phyloP scores from a whole-genome alignment of 1,140 invertebrate species.

The Leptopilina clavipes region DNA sequence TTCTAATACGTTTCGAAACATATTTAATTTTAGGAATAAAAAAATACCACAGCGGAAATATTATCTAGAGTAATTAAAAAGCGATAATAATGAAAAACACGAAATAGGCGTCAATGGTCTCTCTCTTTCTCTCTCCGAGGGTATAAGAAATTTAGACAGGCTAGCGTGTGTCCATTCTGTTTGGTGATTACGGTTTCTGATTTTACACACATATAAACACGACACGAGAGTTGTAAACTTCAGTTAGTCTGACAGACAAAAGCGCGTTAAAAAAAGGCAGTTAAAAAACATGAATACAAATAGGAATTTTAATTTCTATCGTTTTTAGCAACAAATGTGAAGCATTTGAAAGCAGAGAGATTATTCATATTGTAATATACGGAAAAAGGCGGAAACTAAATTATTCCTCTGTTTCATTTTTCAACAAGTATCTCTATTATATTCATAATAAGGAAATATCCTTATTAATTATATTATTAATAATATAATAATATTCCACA shows the following conservation, averaged over 20 bases:
- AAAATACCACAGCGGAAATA: too few relatives aligned
- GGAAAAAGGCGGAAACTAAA: background rate
- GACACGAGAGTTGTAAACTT: conserved; percentile 7
- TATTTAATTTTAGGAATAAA: too few relatives aligned
- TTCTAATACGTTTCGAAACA: too few relatives aligned
- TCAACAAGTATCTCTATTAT: too few relatives aligned
- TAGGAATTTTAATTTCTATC: conserved; percentile 1
- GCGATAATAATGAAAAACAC: background rate
- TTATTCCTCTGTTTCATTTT: background rate
- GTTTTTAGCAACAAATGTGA: background rate
- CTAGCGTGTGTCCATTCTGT: conserved; percentile 10
- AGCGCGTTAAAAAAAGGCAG: conserved; percentile 5
- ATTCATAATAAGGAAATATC: too few relatives aligned
- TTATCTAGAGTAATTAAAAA: background rate
- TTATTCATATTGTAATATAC: background rate
- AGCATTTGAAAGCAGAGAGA: background rate
- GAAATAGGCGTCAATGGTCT: background rate
- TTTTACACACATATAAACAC: conserved; percentile 6
- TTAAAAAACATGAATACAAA: conserved; percentile 18
- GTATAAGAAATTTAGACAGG: conserved; percentile 4
- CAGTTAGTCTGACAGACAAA: conserved; percentile 8
- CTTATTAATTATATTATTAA: too few relatives aligned
- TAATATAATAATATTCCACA: too few relatives aligned
- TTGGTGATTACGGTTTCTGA: background rate
- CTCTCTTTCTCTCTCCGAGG: background rate